phyloP scores from a whole-genome alignment of 1,140 invertebrate genomes.

The Calliopsis andreniformis region DNA sequence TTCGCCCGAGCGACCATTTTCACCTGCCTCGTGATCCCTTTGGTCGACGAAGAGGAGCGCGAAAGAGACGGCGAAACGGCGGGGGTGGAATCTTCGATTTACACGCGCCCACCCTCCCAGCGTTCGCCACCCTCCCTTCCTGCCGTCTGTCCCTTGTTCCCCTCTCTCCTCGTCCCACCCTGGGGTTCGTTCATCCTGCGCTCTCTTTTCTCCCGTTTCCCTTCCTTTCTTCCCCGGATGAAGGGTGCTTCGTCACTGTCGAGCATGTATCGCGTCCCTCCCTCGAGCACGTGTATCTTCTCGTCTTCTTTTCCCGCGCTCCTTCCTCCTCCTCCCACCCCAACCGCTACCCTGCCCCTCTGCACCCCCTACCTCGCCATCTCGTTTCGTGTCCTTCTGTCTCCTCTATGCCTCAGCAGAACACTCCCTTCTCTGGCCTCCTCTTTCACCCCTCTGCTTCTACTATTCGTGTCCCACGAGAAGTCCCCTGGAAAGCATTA shows the following conservation, averaged over 20 bases:
- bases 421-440: too few species aligned
- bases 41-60: neutral
- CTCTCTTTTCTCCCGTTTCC: neutral
- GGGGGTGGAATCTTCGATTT: neutral
- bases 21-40: neutral
- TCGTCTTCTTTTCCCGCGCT: constrained; percentile 13
- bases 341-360: neutral
- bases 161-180: constrained; percentile 18
- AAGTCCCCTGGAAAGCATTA: too few species aligned
- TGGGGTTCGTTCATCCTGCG: constrained; percentile 15
- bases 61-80: too few species aligned
- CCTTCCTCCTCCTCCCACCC: neutral
- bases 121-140: constrained; percentile 26
- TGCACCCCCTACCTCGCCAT: neutral
- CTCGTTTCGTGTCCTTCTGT: neutral
- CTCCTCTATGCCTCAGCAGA: neutral
- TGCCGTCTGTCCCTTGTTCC: constrained; percentile 30
- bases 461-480: too few species aligned
- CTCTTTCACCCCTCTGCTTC: neutral
- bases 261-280: constrained; percentile 37
- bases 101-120: constrained; percentile 1
- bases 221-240: constrained; percentile 7
- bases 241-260: constrained; percentile 55
- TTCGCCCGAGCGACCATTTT: neutral
- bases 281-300: constrained; percentile 46